A percentile compares a stretch with the other conserved stretches of the same genome.
phyloP scores from a whole-genome alignment of 2,888 invertebrate genomes.

The Augiades crinisus region DNA sequence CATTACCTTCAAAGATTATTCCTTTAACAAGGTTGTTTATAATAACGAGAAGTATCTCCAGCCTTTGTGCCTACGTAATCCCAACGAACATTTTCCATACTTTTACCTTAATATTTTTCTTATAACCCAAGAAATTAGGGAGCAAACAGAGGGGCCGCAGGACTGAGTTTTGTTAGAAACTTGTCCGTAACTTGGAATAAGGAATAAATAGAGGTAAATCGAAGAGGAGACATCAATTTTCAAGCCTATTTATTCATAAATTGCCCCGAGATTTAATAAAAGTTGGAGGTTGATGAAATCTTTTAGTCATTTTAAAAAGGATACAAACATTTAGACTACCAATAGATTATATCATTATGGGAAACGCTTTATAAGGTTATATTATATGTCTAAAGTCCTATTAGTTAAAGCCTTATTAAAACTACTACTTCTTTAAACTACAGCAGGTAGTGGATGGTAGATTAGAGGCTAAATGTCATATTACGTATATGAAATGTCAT shows the following conservation, averaged over 20 bases:
- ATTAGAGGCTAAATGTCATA: too few relatives aligned
- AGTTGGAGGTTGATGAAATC: background rate
- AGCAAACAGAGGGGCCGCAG: constrained; percentile 10
- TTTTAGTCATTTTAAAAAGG: background rate
- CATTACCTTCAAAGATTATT: too few relatives aligned
- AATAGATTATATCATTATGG: too few relatives aligned
- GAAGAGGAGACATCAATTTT: constrained; percentile 27
- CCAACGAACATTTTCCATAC: constrained; percentile 5
- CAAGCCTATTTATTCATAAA: constrained; percentile 20
- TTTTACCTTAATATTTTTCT: constrained; percentile 28
- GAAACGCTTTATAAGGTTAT: too few relatives aligned
- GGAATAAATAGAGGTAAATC: constrained; percentile 33
- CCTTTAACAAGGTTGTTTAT: too few relatives aligned
- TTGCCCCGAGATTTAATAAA: constrained; percentile 19
- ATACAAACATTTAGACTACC: background rate
- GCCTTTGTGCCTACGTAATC: background rate
- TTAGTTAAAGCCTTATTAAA: too few relatives aligned
- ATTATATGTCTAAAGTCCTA: too few relatives aligned
- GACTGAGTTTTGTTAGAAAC: constrained; percentile 31
- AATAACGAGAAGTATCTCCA: too few relatives aligned
- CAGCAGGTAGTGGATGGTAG: too few relatives aligned
- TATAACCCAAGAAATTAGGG: constrained; percentile 23
- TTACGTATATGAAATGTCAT: too few relatives aligned
- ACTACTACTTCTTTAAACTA: too few relatives aligned
- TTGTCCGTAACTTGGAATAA: constrained; percentile 35